Evolutionary conservation across 30 jellyfish, hydroid and myxozoan species (phyloP).

Genomic region (Sanderia malayensis): DNA sequence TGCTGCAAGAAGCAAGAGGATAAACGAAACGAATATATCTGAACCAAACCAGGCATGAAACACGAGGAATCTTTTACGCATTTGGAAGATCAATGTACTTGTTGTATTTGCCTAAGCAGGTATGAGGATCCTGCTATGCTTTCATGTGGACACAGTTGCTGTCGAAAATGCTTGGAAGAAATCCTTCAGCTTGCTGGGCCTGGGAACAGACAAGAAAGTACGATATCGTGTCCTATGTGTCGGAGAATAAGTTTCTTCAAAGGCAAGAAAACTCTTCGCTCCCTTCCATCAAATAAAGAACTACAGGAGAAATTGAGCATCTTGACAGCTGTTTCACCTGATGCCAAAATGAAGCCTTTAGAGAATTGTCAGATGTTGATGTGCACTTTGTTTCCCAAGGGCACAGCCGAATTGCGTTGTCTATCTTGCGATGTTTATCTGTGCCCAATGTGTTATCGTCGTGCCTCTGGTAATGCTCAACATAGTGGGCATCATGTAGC

Average conservation of each 20-base stretch:
- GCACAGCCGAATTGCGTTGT: background rate
- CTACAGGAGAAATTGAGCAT: background rate
- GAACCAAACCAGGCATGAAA: background rate
- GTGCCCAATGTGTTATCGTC: too few species aligned
- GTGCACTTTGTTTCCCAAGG: background rate
- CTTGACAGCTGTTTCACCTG: background rate
- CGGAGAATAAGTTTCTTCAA: constrained; percentile 1
- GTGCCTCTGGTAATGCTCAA: background rate
- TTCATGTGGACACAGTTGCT: constrained; percentile 3
- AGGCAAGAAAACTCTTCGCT: background rate
- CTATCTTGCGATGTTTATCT: background rate
- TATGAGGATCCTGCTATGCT: background rate
- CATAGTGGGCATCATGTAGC: constrained; percentile 4
- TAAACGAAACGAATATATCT: too few species aligned
- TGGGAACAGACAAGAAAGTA: background rate
- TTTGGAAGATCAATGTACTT: constrained; percentile 16
- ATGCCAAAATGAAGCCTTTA: background rate
- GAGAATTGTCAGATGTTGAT: background rate
- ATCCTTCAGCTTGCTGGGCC: background rate
- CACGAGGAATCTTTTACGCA: constrained; percentile 6
- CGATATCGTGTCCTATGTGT: constrained; percentile 18
- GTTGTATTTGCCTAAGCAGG: constrained; percentile 14
- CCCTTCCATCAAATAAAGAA: background rate
- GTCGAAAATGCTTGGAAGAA: constrained; percentile 17
- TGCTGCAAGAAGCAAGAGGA: too few species aligned